Percentiles rank a stretch among this genome's conserved stretches.
Conservation (phyloP, 2,888 invertebrate genomes). For the Chirona hameri region DNA sequence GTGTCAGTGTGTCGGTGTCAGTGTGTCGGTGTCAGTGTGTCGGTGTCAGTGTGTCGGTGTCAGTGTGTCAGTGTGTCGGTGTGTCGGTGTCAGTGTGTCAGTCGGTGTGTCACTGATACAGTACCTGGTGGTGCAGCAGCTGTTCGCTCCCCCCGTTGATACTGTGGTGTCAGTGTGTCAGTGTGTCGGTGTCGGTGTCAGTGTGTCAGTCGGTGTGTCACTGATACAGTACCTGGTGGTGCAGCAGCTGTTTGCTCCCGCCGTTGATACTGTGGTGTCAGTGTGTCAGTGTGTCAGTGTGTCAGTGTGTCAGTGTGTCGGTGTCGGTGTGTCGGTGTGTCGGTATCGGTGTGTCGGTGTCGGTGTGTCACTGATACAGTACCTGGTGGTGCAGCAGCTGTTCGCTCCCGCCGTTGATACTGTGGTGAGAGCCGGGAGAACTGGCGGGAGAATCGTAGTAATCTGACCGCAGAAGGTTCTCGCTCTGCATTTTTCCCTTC, state of each 20-base stretch:
- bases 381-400: slow-evolving; percentile 8
- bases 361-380: slow-evolving; percentile 3
- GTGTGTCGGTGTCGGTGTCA: not conserved
- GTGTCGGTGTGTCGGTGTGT: not conserved
- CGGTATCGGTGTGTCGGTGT: not conserved
- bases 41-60: not conserved
- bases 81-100: not conserved
- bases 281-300: not conserved
- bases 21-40: not conserved
- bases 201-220: not conserved
- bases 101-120: not conserved
- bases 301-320: not conserved
- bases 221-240: not conserved
- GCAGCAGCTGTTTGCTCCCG: not conserved
- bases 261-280: not conserved
- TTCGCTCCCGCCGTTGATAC: not conserved
- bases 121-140: not conserved
- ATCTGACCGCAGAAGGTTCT: slow-evolving; percentile 40
- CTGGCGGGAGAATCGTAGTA: slow-evolving; percentile 39
- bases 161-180: not conserved
- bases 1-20: not conserved
- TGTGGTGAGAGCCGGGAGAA: slow-evolving; percentile 46
- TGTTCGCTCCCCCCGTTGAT: not conserved
- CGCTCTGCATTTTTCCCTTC: slow-evolving; percentile 51
- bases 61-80: not conserved